Evolutionary conservation across 2,797 vertebrate species (phyloP), one percentile per base, ranked within the genome.

Genomic region (Gadopsis bispinosus): DNA sequence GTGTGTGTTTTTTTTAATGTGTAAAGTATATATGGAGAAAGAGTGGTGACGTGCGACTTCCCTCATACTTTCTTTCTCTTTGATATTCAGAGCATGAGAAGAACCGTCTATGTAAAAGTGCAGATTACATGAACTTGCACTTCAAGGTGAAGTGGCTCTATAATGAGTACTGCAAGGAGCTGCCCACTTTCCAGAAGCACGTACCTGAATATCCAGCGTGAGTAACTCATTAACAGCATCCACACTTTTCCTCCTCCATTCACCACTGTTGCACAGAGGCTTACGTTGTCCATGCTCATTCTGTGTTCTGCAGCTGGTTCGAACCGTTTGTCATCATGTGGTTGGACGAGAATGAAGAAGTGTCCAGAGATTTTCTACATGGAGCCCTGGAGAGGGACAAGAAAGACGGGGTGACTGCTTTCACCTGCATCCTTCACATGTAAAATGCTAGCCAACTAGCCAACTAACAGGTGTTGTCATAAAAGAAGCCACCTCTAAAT

Each of bases 111-210:
- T 99, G 98, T 92, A 99, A 99, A 92, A 99, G 98, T 0, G 98
- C 98, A 0, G 98, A 99, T 90, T 99, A 99, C 90, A 99, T 99
- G 98, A 99, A 99, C 92, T 94, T 99, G 83, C 98, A 99, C 95
- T 99, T 99, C 93, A 99, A 99, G 91, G 98, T 99, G 84, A 99
- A 99, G 93, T 99, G 98, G 98, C 93, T 99, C 0, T 99, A 98
- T 87, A 99, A 99, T 0, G 98, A 99, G 83, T 99, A 99, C 3
- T 97, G 97, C 93, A 96, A 97, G 0, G 98, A 99, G 64, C 96
- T 99, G 85, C 85, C 95, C 45, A 94, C 96, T 83, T 99, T 98
- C 93, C 96, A 97, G 93, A 97, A 93, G 83, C 95, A 96, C 0
- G 98, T 99, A 60, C 98, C 98, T 0, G 98, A 99, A 84, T 99